Evolutionary conservation across 2,113 vertebrate genomes (phyloP), one percentile per base, ranked within the genome.

Genomic region (Aldabrachelys gigantea): DNA sequence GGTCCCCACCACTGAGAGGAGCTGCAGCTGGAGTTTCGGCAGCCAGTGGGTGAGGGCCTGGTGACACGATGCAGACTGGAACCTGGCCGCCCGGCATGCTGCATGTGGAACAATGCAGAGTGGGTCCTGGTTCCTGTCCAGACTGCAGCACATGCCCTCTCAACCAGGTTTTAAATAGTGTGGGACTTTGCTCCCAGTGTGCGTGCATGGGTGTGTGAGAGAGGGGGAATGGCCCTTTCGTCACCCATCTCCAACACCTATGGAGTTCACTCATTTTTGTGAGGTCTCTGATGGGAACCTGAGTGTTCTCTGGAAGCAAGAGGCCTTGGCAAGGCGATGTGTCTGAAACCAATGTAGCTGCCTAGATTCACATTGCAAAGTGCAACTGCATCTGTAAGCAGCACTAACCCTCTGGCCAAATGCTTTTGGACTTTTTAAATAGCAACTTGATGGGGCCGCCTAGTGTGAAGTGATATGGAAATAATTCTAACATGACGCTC

Each of bases 361-460:
- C 82, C 72, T 59, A 25, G 35, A 8, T 3, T 92, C 50, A 24
- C 35, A 3, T 0, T 44, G 79, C 27, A 10, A 65, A 50, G 57
- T 21, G 38, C 85, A 91, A 1, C n/a, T 2, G 0, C 19, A 22
- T 2, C 5, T 2, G 22, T 41, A 10, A 0, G 0, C 24, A 87
- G n/a, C 53, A 35, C 31, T 17, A 81, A 44, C 1, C 0, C 1
- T 35, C 35, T 47, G 78, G 41, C 31, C n/a, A 80, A 44, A 31
- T 12, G 44, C 27, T 90, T 10, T 35, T 47, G 50, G 54, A 14
- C 38, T 52, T 92, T 54, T 81, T 52, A 80, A 84, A 65, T 41
- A 82, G 12, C 38, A 41, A 41, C 27, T 27, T 0, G 38, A 0
- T 12, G 29, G 53, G 90, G 56, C 41, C 57, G 41, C 82, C 31